Base-by-base conservation (phyloP, 2,113 vertebrate genomes). In the Strix aluco region DNA sequence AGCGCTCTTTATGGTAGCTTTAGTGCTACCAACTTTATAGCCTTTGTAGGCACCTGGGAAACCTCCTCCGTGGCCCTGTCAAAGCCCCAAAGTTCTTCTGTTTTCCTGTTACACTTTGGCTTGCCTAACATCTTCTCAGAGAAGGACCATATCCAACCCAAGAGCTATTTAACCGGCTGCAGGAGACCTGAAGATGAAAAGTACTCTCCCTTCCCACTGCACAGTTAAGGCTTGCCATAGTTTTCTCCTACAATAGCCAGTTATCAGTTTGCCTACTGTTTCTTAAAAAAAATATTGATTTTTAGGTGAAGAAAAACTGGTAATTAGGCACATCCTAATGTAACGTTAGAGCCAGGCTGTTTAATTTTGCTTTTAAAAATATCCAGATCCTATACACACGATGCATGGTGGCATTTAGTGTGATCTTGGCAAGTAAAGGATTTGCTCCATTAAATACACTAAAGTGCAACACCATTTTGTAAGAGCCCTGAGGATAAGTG, bases 41-140 rank as follows among this genome's bases (percentile, higher is more conserved):
- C 79, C 62, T 61, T 90, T 71, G 71, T 74, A 95, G 82, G 62
- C 80, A 82, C 57, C 59, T 92, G 84, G 86, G 49, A 92, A 88
- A 84, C 79, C 61, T 82, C 82, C 61, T 86, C 77, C 46, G 26
- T 1, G 2, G 42, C 81, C 66, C 89, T 94, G 70, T 29, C 81
- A 92, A 90, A 94, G 74, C 78, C 51, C 32, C 19, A 30, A 13
- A 23, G 46, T 20, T 82, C 58, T 89, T 92, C 77, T 87, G 46
- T 90, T 80, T 94, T 57, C 89, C 81, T 59, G 11, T 15, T 51
- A 90, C 11, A 11, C 62, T 84, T 52, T 52, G 47, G 58, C 66
- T 83, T 85, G 81, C 36, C 83, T 84, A 74, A 13, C n/a, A 36
- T 20, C 58, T 80, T 80, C 73, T 77, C 78, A 59, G 46, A 73